A percentile compares a stretch with the other conserved stretches of the same genome.
These are phyloP conservation scores for Siniperca obscura DNA, from an alignment of 2,797 vertebrate species.

Conservation along the genomic window DNA sequence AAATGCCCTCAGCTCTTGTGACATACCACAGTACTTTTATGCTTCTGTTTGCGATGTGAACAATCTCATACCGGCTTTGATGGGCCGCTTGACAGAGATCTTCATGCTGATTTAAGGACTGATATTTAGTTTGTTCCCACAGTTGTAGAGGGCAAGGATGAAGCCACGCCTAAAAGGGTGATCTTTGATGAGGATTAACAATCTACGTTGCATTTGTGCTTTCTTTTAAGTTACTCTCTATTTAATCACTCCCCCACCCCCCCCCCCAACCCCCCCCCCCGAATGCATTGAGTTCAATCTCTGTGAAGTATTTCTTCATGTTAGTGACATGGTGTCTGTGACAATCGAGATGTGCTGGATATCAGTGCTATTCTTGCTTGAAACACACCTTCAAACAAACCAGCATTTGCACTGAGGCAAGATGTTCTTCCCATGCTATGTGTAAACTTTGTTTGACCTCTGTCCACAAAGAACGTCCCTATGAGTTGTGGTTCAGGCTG, in stretches of 20 bases:
- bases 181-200: conserved; percentile 42
- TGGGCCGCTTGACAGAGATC: conserved; percentile 65
- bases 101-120: conserved; percentile 53
- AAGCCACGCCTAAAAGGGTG: conserved; percentile 25
- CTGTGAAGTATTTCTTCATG: conserved; percentile 27
- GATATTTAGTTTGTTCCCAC: conserved; percentile 64
- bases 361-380: conserved; percentile 37
- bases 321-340: conserved; percentile 29
- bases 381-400: conserved; percentile 50
- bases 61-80: conserved; percentile 65
- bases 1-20: conserved; percentile 64
- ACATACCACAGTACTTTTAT: conserved; percentile 60
- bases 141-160: conserved; percentile 38
- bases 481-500: conserved; percentile 49
- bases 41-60: conserved; percentile 57
- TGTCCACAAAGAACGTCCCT: conserved; percentile 55
- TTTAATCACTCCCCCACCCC: conserved; percentile 15
- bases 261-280: conserved; percentile 17
- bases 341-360: conserved; percentile 33
- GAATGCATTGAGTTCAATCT: background rate
- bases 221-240: conserved; percentile 8
- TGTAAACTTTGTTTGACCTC: conserved; percentile 63
- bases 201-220: conserved; percentile 16
- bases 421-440: conserved; percentile 47
- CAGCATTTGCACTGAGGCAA: conserved; percentile 25